Conservation (phyloP, 2,888 invertebrate species). For the Lasiommata megera region DNA sequence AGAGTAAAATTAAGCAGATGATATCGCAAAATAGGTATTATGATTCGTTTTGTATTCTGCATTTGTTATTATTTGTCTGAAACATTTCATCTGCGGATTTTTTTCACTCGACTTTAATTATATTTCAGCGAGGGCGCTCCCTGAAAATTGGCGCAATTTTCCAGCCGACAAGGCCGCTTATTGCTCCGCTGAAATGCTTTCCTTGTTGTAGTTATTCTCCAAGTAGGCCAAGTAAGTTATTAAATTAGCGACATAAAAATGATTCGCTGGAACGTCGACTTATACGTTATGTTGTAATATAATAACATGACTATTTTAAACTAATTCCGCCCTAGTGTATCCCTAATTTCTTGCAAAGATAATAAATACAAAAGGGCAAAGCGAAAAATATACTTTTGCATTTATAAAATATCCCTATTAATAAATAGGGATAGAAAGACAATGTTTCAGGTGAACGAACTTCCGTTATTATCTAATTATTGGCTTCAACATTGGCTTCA, state of each 20-base stretch:
- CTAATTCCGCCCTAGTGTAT: too few species aligned
- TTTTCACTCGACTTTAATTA: slow-evolving; percentile 13
- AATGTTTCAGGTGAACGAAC: slow-evolving; percentile 30
- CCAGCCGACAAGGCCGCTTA: slow-evolving; percentile 68
- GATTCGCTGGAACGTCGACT: neutral
- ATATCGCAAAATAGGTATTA: neutral
- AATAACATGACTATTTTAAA: neutral
- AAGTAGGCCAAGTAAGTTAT: slow-evolving; percentile 55
- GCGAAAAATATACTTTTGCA: too few species aligned
- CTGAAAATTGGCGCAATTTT: slow-evolving; percentile 71
- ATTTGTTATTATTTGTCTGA: slow-evolving; percentile 7
- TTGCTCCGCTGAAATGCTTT: slow-evolving; percentile 65
- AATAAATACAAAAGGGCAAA: too few species aligned
- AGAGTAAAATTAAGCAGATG: too few species aligned
- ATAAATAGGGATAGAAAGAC: too few species aligned
- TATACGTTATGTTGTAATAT: neutral
- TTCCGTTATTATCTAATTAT: slow-evolving; percentile 31
- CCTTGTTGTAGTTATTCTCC: slow-evolving; percentile 47
- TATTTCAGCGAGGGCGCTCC: slow-evolving; percentile 37
- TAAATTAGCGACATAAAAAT: slow-evolving; percentile 19
- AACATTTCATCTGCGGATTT: neutral
- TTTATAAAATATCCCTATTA: too few species aligned
- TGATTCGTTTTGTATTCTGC: neutral
- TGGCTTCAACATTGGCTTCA: slow-evolving; percentile 28
- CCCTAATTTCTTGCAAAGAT: too few species aligned